phyloP scores from a whole-genome alignment of 2,797 vertebrate genomes.

The Ibycter americanus region DNA sequence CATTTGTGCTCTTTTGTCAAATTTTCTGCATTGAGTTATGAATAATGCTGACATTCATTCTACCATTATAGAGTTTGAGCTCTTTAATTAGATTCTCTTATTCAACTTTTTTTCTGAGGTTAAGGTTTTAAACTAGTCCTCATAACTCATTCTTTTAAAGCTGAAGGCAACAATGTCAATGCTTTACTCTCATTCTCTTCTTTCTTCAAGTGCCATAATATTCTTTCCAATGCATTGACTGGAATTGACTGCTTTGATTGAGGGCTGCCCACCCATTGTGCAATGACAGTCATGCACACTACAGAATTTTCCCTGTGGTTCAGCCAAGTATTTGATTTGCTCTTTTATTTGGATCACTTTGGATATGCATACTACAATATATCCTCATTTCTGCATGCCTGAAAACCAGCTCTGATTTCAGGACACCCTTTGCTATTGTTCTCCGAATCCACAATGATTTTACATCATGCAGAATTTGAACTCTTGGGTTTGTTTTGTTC shows the following conservation, averaged over 20 bases:
- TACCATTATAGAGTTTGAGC: conserved; percentile 57
- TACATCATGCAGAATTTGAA: not conserved
- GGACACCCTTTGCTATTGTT: not conserved
- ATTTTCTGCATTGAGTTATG: conserved; percentile 50
- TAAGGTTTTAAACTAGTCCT: conserved; percentile 37
- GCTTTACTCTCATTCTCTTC: not conserved
- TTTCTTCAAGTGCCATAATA: not conserved
- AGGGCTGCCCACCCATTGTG: not conserved
- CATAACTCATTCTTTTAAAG: conserved; percentile 22
- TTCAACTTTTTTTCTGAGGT: conserved; percentile 33
- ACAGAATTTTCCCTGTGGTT: not conserved
- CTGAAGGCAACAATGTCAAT: not conserved
- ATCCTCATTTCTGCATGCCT: not conserved
- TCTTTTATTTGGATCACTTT: conserved; percentile 4
- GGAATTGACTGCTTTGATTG: not conserved
- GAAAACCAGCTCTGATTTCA: not conserved
- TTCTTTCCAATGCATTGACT: not conserved
- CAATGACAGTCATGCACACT: accelerated
- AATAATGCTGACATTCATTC: conserved; percentile 74
- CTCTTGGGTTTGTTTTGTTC: not conserved
- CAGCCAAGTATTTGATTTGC: conserved; percentile 9
- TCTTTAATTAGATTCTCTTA: conserved; percentile 70
- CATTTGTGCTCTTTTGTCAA: conserved; percentile 68
- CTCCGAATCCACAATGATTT: not conserved
- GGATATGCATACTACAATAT: not conserved